These are phyloP conservation scores for Temnothorax nylanderi DNA, from an alignment of 1,140 invertebrate species.

Conservation along the genomic window DNA sequence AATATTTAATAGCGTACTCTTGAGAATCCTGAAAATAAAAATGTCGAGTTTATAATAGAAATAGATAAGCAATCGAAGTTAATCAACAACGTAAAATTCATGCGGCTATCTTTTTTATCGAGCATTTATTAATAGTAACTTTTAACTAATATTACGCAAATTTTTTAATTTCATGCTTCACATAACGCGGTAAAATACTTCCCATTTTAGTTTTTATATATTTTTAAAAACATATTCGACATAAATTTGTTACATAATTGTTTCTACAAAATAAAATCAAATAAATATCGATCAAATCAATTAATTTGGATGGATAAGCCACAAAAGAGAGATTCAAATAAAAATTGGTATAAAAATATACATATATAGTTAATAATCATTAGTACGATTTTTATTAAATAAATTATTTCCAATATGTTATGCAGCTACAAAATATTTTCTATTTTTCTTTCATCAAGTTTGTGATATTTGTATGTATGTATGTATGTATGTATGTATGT, in stretches of 20 bases:
- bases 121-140: not conserved
- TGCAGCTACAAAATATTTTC: not conserved
- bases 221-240: not conserved
- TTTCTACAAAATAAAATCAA: not conserved
- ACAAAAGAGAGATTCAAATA: not conserved
- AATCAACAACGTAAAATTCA: not conserved
- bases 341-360: not conserved
- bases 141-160: not conserved
- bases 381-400: not conserved
- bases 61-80: not conserved
- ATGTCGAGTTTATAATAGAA: not conserved
- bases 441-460: not conserved
- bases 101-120: not conserved
- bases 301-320: not conserved
- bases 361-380: not conserved
- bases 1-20: not conserved
- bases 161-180: not conserved
- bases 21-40: not conserved
- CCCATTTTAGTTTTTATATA: not conserved
- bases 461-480: not conserved
- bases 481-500: not conserved
- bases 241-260: not conserved
- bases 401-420: constrained; percentile 4
- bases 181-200: not conserved
- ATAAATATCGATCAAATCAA: not conserved